A percentile compares a stretch with the other conserved stretches of the same genome.
Evolutionary conservation across 2,888 invertebrate genomes (phyloP).

Genomic region (Augochlorella aurata): DNA sequence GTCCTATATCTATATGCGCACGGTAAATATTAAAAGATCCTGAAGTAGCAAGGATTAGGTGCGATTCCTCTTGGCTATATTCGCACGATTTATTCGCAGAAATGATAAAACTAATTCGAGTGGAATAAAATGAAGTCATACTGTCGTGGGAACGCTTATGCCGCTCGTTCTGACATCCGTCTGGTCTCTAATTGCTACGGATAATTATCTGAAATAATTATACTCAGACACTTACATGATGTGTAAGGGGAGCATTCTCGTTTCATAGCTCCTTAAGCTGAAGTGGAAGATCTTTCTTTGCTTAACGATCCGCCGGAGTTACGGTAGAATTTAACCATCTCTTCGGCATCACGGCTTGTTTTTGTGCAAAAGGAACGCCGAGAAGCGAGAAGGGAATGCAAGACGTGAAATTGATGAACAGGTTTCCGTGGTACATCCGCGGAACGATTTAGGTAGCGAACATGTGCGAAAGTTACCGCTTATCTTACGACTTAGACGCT

Average conservation of each 20-base stretch:
- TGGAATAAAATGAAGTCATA: slow-evolving; percentile 5
- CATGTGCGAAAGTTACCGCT: not conserved
- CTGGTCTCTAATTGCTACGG: slow-evolving; percentile 37
- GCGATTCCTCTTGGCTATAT: not conserved
- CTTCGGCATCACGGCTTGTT: slow-evolving; percentile 18
- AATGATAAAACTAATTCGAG: slow-evolving; percentile 32
- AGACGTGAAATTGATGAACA: slow-evolving; percentile 45
- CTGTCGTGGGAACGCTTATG: not conserved
- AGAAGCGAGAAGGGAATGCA: slow-evolving; percentile 10
- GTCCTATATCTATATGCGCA: too few species aligned
- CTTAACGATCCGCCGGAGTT: slow-evolving; percentile 45
- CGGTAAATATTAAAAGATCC: too few species aligned
- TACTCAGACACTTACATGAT: slow-evolving; percentile 40
- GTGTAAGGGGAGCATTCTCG: slow-evolving; percentile 44
- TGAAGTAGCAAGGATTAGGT: too few species aligned
- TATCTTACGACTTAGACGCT: slow-evolving; percentile 25
- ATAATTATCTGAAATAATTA: slow-evolving; percentile 62
- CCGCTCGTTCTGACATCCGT: slow-evolving; percentile 17
- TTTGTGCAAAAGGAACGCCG: slow-evolving; percentile 14
- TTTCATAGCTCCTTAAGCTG: slow-evolving; percentile 54
- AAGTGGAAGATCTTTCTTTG: slow-evolving; percentile 38
- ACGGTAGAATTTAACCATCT: slow-evolving; percentile 40
- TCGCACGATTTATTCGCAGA: not conserved
- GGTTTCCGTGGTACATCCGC: slow-evolving; percentile 34
- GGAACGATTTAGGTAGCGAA: slow-evolving; percentile 14